phyloP scores from a whole-genome alignment of 2,113 vertebrate genomes.

The Diadophis punctatus region DNA sequence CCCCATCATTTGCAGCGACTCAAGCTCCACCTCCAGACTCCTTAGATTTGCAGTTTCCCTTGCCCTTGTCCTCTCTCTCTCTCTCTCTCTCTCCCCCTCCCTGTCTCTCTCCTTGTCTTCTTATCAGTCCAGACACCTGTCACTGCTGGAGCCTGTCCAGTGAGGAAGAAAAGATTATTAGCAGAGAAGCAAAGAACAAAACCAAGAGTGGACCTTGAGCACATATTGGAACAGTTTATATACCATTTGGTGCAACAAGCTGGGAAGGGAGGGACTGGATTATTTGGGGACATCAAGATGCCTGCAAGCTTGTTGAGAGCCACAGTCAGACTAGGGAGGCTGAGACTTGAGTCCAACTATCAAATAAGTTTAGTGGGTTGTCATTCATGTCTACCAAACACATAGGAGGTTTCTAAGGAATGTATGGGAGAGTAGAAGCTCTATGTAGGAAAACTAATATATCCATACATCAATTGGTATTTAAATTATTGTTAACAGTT shows the following conservation, averaged over 20 bases:
- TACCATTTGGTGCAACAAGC: not conserved
- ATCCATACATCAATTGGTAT: not conserved
- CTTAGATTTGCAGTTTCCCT: not conserved
- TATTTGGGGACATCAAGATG: not conserved
- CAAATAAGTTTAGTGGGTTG: not conserved
- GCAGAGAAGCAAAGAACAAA: not conserved
- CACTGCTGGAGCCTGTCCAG: not conserved
- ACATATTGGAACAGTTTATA: not conserved
- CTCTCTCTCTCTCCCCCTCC: no score
- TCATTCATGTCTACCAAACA: not conserved
- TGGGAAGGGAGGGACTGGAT: not conserved
- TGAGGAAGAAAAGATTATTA: not conserved
- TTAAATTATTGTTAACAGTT: not conserved
- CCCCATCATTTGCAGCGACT: not conserved
- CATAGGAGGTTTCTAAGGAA: not conserved
- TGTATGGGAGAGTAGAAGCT: not conserved
- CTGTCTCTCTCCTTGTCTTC: not conserved
- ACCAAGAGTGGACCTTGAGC: not conserved
- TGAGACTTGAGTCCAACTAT: not conserved
- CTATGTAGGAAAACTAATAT: not conserved
- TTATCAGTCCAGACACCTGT: not conserved
- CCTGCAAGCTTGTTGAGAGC: not conserved
- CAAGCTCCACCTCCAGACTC: not conserved
- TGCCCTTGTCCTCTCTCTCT: not conserved
- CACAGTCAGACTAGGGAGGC: not conserved